Percentiles rank a stretch among this genome's conserved stretches.
Conservation (phyloP, 2,797 vertebrate genomes). For the Fringilla coelebs region DNA sequence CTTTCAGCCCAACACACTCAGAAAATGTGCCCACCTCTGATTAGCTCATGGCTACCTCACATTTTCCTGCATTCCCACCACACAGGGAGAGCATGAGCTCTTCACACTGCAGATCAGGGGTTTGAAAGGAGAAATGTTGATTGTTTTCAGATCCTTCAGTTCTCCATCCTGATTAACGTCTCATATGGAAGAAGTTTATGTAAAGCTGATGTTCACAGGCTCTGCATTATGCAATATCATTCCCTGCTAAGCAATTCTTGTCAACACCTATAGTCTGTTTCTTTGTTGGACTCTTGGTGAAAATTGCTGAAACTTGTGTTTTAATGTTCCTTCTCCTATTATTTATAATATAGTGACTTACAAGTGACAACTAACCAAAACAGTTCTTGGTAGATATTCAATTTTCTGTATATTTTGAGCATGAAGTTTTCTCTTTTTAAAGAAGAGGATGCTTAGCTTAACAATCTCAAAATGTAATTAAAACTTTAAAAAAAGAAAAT, state of each 20-base stretch:
- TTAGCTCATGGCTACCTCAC: neutral
- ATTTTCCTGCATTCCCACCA: neutral
- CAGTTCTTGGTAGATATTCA: neutral
- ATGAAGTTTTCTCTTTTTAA: conserved; percentile 29
- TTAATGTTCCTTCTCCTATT: conserved; percentile 33
- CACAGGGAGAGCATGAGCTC: neutral
- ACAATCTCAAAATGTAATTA: conserved; percentile 43
- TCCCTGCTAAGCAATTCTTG: conserved; percentile 50
- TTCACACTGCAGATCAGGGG: neutral
- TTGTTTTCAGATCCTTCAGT: conserved; percentile 45
- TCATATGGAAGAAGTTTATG: conserved; percentile 53
- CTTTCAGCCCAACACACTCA: neutral
- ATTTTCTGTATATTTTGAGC: conserved; percentile 31
- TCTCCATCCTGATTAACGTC: conserved; percentile 18
- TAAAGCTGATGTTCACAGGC: conserved; percentile 50
- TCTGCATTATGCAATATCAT: conserved; percentile 35
- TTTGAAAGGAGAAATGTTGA: neutral
- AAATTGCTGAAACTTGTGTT: conserved; percentile 39
- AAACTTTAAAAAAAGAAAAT: conserved; percentile 39
- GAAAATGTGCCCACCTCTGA: neutral
- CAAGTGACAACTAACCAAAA: conserved; percentile 47
- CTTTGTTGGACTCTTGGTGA: conserved; percentile 48
- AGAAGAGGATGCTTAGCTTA: conserved; percentile 22
- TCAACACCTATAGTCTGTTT: conserved; percentile 44
- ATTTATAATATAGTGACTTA: conserved; percentile 43